Evolutionary conservation across 2,797 vertebrate genomes (phyloP), one percentile per base, ranked within the genome.

Genomic region (Antennarius maculatus): DNA sequence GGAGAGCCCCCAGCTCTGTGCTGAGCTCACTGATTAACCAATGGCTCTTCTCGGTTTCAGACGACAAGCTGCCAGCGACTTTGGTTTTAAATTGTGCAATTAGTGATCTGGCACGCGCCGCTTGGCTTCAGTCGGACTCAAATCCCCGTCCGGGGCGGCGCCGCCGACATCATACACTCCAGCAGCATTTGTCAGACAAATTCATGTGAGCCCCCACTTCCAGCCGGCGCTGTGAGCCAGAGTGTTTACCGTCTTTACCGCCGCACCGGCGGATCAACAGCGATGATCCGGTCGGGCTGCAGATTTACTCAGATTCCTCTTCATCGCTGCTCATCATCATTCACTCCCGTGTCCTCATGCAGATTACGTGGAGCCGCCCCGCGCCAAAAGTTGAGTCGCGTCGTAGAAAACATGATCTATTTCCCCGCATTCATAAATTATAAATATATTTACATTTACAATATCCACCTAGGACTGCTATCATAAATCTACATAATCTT

Each of bases 51-150:
- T 85, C 84, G 69, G 66, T 89, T 88, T 90, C 86, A 84, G 80
- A 88, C 71, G 82, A 86, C 86, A 87, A 75, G 87, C 88, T 88
- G 90, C 91, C 90, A 90, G 90, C 83, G 87, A 87, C 89, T 91
- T 88, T 88, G 84, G 82, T 89, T 91, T 90, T 89, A 90, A 91
- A 92, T 90, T 87, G 89, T 86, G 83, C 90, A 90, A 90, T 93
- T 92, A 93, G 92, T 86, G 87, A 89, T 88, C 89, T 92, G 91
- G 87, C 90, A 84, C 78, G 89, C 86, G 84, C 82, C 79, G 83
- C 85, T 85, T 82, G 84, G 89, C 88, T 90, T 83, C 88, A 78
- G 82, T 83, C 74, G 60, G 76, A 70, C 84, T 88, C 86, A 86
- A 86, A 88, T 90, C 90, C 90, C 88, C 74, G 83, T 82, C 81